Percentiles rank a stretch among this genome's conserved stretches.
Conservation (phyloP, 2,888 invertebrate genomes). For the Rotaria sp. region DNA sequence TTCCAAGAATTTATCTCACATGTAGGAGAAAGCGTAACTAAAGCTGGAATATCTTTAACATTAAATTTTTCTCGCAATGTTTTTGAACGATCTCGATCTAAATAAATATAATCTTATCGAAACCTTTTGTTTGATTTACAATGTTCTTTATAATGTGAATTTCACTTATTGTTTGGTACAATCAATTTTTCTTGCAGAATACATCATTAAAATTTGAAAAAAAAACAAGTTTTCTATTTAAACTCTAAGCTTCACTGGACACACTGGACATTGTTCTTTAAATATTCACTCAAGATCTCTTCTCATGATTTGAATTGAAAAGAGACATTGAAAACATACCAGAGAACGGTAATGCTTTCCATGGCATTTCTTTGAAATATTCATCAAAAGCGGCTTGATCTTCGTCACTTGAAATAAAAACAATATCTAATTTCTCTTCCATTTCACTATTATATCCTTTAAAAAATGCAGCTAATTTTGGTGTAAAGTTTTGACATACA, state of each 20-base stretch:
- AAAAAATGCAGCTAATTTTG: background rate
- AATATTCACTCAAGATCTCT: no score
- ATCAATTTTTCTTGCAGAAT: background rate
- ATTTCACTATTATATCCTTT: background rate
- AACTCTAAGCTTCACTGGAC: no score
- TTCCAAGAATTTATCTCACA: background rate
- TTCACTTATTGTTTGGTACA: no score
- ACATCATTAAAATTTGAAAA: no score
- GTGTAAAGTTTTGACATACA: background rate
- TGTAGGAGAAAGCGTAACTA: background rate
- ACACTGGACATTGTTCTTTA: background rate
- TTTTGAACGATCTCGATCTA: background rate
- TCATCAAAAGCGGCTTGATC: background rate
- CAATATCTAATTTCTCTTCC: background rate
- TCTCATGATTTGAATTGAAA: no score
- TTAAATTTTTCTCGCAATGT: background rate
- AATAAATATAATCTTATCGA: background rate
- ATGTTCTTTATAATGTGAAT: no score
- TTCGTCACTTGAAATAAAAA: background rate
- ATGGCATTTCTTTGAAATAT: conserved; percentile 5
- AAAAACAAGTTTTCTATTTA: no score
- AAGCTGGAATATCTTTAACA: background rate
- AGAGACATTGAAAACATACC: background rate
- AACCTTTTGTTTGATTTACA: no score
- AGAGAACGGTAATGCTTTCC: background rate